These are phyloP conservation scores for Schizopygopsis pylzovi DNA, from an alignment of 2,797 vertebrate species.

Conservation along the genomic window DNA sequence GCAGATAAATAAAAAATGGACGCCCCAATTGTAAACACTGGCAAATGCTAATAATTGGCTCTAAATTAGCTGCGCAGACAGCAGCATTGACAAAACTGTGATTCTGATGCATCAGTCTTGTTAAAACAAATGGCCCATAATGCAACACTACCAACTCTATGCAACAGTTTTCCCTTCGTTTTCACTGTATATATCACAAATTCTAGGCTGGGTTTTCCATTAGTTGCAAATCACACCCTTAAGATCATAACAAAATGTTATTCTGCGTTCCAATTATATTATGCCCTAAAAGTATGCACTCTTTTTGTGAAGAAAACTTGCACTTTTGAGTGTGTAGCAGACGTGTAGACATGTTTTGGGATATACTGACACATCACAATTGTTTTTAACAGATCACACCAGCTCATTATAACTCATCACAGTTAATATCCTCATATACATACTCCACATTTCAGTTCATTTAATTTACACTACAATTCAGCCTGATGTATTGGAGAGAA, in stretches of 20 bases:
- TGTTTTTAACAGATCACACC: background rate
- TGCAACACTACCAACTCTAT: background rate
- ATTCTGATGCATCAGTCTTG: slow-evolving; percentile 52
- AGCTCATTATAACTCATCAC: background rate
- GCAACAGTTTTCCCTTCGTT: background rate
- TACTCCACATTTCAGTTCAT: background rate
- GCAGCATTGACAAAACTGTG: slow-evolving; percentile 37
- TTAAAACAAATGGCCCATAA: background rate
- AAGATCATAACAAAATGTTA: background rate
- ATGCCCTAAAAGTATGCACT: background rate
- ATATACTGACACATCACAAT: background rate
- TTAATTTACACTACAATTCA: background rate
- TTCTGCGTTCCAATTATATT: background rate
- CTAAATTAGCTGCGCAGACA: slow-evolving; percentile 51
- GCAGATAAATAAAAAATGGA: slow-evolving; percentile 58
- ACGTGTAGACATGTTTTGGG: background rate
- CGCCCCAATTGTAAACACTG: slow-evolving; percentile 54
- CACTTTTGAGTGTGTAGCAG: background rate
- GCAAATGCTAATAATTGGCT: slow-evolving; percentile 54
- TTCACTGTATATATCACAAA: background rate
- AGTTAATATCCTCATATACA: background rate
- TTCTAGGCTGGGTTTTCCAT: background rate
- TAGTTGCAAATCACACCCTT: background rate
- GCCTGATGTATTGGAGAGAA: background rate
- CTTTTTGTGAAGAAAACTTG: background rate